Base-by-base conservation (phyloP, 2,113 vertebrate genomes). In the Embiotoca jacksoni region DNA sequence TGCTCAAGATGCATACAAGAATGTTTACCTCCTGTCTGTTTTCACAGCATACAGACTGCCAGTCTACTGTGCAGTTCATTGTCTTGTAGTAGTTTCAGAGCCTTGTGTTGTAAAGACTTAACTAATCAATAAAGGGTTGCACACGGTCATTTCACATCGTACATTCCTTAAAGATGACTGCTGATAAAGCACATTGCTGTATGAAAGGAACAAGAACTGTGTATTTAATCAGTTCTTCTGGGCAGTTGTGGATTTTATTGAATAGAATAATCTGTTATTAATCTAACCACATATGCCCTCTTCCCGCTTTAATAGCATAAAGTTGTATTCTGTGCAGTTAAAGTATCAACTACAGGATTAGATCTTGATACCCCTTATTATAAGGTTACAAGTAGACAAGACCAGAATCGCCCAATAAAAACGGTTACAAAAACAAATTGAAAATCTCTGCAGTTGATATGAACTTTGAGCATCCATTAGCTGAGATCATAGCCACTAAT, bases 401-500 rank as follows among this genome's bases (percentile, higher is more conserved):
- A 60, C 56, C 57, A 64, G 70, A 36, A 66, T 72, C 32, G 32
- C 5, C 35, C n/a, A 81, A 55, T 79, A 36, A 67, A 23, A 54
- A 52, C 67, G 52, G 62, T 76, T 73, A 66, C 37, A 50, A 81
- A 72, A 75, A 41, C 47, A 41, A 63, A 83, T 57, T 14, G 56
- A 61, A 2, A 72, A 72, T 74, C 67, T 53, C 37, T 67, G 63
- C 16, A 46, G 53, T 80, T 52, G 68, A 71, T 80, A 32, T 76
- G 31, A 77, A 81, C 50, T 70, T 63, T 66, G 75, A 74, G 77
- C 37, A 81, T 68, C 80, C 72, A 89, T 92, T 85, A 89, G 73
- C 72, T 62, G 52, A 78, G 31, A 87, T 54, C 35, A 65, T 30
- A 66, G 83, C 53, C 61, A 39, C 82, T 84, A 88, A 93, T 94